Evolutionary conservation across 2,888 invertebrate species (phyloP), one percentile per base, ranked within the genome.

Genomic region (Tiliacea citrago): DNA sequence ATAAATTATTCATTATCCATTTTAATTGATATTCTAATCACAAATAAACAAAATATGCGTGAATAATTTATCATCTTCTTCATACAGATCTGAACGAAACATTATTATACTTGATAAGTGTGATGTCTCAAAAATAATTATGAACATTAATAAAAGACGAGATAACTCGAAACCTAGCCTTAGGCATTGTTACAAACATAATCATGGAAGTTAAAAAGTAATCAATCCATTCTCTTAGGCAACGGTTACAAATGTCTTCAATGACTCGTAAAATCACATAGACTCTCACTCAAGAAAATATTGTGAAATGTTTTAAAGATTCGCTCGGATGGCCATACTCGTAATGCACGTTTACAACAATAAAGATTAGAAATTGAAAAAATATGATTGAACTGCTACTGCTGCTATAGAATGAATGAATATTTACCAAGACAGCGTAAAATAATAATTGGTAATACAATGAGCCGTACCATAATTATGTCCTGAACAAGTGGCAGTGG

Each of bases 171-270:
- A 88, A 90, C 87, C 86, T 90, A 90, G 94, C 95, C 94, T 83
- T 84, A 92, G 95, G 94, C 94, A 87, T 90, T 84, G 90, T 90
- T 92, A 90, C 92, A 88, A 92, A 90, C 92, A 93, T 95, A 94
- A 94, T 95, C 94, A 93, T 92, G 92, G 92, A 95, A 95, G 93
- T 96, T 95, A 95, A 95, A 95, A 96, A 95, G 95, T 94, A 94
- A 96, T 96, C 95, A 95, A 96, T 96, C 94, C 94, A 92, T 95
- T 95, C 95, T 94, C 94, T 95, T 95, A 93, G 92, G 92, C 91
- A 95, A 96, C 93, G 88, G 92, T 93, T 92, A 94, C 93, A 94
- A 94, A 94, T 94, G 92, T 94, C 93, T 95, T 95, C 94, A 94
- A 94, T 95, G 94, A 95, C 93, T 95, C 92, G 93, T 95, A 93